Base-by-base conservation (phyloP, 1,140 invertebrate genomes). In the Phocides pigmalion region DNA sequence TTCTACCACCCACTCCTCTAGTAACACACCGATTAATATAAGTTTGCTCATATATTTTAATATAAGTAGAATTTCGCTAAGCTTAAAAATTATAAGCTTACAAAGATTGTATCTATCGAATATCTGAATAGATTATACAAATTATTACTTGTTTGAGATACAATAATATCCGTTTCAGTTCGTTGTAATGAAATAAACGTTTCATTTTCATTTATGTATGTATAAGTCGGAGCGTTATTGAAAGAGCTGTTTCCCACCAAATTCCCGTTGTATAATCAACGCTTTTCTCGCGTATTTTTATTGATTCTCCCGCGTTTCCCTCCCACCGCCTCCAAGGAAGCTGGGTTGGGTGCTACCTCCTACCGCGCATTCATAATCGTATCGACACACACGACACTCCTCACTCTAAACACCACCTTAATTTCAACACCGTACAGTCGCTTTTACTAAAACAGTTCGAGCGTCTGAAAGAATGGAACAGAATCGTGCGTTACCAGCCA, bases 361-460 rank as follows among this genome's bases (percentile, higher is more conserved):
- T 89, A 89, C 88, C 81, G 85, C 85, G 86, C 88, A 90, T 90
- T 90, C 87, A 89, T 90, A 89, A 89, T 89, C 82, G 79, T 80
- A 90, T 89, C 84, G 88, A 78, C 86, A 88, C 79, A 87, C 80
- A 82, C 76, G 74, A 76, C 77, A 80, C 74, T 64, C 42, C 37
- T 62, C 70, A 63, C 22, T 32, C 63, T 39, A 82, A 84, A 85
- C 61, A 73, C 78, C 47, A 77, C 82, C 82, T 79, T 85, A 87
- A 77, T 65, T 67, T 64, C 32, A 63, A 62, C 61, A 62, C 12
- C 11, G 68, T 80, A 90, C 66, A 79, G 74, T 65, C 59, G 47
- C 46, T 68, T 79, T 78, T 82, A 62, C 50, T 9, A 4, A 35
- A 35, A 17, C 32, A 0, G 11, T 4, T n/a, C 0, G 8, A 4